Base-by-base conservation (phyloP, 2,888 invertebrate species). In the Anodontia alba region DNA sequence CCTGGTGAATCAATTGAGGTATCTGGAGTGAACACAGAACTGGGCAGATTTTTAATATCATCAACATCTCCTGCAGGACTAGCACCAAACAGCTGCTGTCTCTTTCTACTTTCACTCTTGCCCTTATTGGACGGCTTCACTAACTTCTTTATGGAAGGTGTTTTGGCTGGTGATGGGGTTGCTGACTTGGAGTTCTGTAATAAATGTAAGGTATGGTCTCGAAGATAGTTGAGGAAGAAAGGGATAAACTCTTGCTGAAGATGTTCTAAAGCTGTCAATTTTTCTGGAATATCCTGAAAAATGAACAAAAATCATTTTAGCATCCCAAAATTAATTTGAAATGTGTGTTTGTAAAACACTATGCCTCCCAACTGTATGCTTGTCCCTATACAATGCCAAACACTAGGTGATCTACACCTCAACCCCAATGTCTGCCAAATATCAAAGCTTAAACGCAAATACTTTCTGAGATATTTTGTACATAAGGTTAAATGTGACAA, bases 151-250 rank as follows among this genome's bases (percentile, higher is more conserved):
- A 87, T 71, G 12, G 87, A 87, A n/a, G 91, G 91, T 8, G 91
- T 92, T 76, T 92, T 92, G 2, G 89, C 89, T 20, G 92, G 92
- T 12, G 92, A 91, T 36, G 90, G 89, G n/a, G 84, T 90, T 1
- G 89, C 87, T 20, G 91, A 91, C 38, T 88, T 88, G 15, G 87
- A 85, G 49, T 86, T 88, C 57, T 93, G 92, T 8, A 93, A 79
- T 2, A 93, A 77, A 78, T 90, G 91, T 10, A 90, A 69, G 36
- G 91, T 92, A 67, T 92, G 90, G 68, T 91, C 92, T 23, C 93
- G 77, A n/a, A 93, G 78, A 70, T 90, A 92, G 86, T 93, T 92
- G 33, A 93, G 80, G 70, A 93, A 90, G 75, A 83, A 93, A 33
- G 92, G 92, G 31, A 93, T 86, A 81, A 93, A 93, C 68, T 93